Conservation (phyloP, 1,140 invertebrate species). For the Lamellibrachia luymesi region DNA sequence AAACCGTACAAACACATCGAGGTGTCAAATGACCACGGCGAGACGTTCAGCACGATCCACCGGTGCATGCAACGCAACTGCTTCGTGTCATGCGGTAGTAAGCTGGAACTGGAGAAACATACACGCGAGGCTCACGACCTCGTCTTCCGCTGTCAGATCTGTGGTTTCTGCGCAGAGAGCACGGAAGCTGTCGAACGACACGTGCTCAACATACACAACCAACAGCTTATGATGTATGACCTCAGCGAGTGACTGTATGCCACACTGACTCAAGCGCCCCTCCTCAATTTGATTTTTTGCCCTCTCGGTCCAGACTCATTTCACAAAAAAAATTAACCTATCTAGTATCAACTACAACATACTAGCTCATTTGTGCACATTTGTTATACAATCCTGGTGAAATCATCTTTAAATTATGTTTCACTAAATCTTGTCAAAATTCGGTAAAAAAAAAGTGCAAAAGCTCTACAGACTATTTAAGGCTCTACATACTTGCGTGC, state of each 20-base stretch:
- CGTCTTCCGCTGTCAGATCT: slow-evolving; percentile 16
- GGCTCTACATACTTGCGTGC: too few relatives aligned
- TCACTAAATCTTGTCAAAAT: too few relatives aligned
- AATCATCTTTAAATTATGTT: too few relatives aligned
- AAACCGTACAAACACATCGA: slow-evolving; percentile 10
- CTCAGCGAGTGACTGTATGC: not conserved
- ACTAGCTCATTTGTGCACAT: too few relatives aligned
- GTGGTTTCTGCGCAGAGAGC: slow-evolving; percentile 11
- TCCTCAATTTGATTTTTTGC: too few relatives aligned
- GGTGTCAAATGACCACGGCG: slow-evolving; percentile 17
- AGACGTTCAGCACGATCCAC: not conserved
- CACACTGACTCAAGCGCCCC: not conserved
- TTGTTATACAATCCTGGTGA: too few relatives aligned
- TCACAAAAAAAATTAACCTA: too few relatives aligned
- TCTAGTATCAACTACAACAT: too few relatives aligned
- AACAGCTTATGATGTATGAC: slow-evolving; percentile 6
- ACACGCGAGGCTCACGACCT: slow-evolving; percentile 1
- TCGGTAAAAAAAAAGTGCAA: too few relatives aligned
- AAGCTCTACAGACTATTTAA: too few relatives aligned
- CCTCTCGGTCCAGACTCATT: too few relatives aligned
- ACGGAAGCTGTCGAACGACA: slow-evolving; percentile 7
- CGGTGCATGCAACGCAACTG: slow-evolving; percentile 12
- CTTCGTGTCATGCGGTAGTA: not conserved
- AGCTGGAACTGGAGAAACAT: slow-evolving; percentile 10
- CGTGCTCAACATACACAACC: slow-evolving; percentile 8